Evolutionary conservation across 1,140 invertebrate genomes (phyloP).

Genomic region (Leptoteleia sp.): DNA sequence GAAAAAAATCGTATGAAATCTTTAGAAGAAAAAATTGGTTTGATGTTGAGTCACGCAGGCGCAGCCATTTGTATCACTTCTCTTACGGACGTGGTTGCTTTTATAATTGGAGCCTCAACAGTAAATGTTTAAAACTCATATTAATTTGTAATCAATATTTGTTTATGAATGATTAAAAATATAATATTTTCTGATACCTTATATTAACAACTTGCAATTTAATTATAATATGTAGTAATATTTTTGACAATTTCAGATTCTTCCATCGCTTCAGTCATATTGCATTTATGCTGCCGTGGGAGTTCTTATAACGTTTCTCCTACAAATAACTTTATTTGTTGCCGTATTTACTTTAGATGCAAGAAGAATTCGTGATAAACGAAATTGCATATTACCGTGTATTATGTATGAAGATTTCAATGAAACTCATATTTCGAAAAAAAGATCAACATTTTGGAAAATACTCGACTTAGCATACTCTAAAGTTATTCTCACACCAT

Average conservation of each 20-base stretch:
- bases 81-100: slow-evolving; percentile 90
- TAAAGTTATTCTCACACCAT: slow-evolving; percentile 83
- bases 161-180: too few relatives aligned
- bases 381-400: slow-evolving; percentile 87
- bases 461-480: slow-evolving; percentile 83
- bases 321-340: slow-evolving; percentile 90
- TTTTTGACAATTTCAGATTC: slow-evolving; percentile 80
- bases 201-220: too few relatives aligned
- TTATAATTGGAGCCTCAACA: slow-evolving; percentile 87
- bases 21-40: slow-evolving; percentile 84
- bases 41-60: slow-evolving; percentile 89
- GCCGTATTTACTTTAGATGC: slow-evolving; percentile 88
- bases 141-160: too few relatives aligned
- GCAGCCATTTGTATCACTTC: slow-evolving; percentile 92
- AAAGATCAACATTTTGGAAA: slow-evolving; percentile 79
- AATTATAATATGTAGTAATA: slow-evolving; percentile 1
- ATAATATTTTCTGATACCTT: too few relatives aligned
- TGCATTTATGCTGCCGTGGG: slow-evolving; percentile 88
- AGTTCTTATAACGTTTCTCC: slow-evolving; percentile 87
- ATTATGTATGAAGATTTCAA: slow-evolving; percentile 83
- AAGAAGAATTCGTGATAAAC: slow-evolving; percentile 83
- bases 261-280: slow-evolving; percentile 88
- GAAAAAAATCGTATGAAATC: slow-evolving; percentile 80
- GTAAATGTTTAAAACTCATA: too few relatives aligned
- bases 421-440: slow-evolving; percentile 70